Conservation (phyloP, 2,797 vertebrate species). For the Sebastes matsubarae region DNA sequence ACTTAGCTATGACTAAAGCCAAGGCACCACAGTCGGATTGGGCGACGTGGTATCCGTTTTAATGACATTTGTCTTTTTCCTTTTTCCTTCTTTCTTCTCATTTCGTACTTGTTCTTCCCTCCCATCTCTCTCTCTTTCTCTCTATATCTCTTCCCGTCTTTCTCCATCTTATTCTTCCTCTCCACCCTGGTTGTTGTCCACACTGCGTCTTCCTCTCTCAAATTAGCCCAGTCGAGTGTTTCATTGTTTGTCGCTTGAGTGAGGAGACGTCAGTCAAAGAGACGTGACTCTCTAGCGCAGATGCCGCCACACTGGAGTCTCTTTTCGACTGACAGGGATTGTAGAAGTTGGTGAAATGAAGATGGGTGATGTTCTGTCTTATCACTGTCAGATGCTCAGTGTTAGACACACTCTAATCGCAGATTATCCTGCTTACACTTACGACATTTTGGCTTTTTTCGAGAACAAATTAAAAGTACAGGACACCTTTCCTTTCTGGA, state of each 20-base stretch:
- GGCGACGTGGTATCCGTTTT: constrained; percentile 72
- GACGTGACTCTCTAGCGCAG: constrained; percentile 40
- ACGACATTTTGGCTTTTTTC: not conserved
- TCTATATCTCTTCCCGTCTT: not conserved
- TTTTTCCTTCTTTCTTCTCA: constrained; percentile 4
- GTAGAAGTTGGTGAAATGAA: constrained; percentile 42
- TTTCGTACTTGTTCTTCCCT: not conserved
- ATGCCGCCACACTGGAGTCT: constrained; percentile 19
- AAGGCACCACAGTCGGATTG: constrained; percentile 62
- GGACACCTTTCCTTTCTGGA: not conserved
- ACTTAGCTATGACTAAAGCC: constrained; percentile 85
- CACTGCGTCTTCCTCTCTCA: constrained; percentile 50
- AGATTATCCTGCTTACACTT: constrained; percentile 29
- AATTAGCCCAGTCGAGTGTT: constrained; percentile 74
- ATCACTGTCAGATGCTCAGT: constrained; percentile 29
- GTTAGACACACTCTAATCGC: constrained; percentile 33
- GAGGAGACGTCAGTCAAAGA: constrained; percentile 59
- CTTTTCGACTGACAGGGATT: constrained; percentile 9
- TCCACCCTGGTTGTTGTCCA: constrained; percentile 47
- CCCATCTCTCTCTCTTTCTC: not conserved
- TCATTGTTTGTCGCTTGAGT: constrained; percentile 68
- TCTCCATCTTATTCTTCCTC: constrained; percentile 26
- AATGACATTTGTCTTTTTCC: constrained; percentile 68
- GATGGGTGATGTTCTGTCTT: constrained; percentile 30
- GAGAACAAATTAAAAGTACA: not conserved